Conservation (phyloP, 2,797 vertebrate species). For the Phrynocephalus guinanensis region DNA sequence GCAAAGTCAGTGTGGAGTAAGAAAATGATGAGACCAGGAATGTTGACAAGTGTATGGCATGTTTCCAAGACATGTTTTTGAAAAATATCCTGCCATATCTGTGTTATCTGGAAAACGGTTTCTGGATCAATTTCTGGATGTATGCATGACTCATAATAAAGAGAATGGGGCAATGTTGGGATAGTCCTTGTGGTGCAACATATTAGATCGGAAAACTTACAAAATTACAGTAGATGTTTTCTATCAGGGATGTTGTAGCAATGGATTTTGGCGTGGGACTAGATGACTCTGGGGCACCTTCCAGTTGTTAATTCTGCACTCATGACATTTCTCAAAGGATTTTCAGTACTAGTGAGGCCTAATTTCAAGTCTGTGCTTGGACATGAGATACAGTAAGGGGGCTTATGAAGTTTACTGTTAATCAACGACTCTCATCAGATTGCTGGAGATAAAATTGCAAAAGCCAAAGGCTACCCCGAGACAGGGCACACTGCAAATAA, state of each 20-base stretch:
- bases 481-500: background rate
- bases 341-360: background rate
- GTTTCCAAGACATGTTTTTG: background rate
- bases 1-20: conserved; percentile 28
- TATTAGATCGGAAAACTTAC: background rate
- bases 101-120: background rate
- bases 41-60: background rate
- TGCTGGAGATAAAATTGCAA: background rate
- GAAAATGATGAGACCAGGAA: background rate
- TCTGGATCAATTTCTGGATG: background rate
- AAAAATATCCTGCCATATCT: background rate
- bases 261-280: background rate
- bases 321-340: no score
- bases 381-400: background rate
- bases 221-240: background rate
- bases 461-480: background rate
- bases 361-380: background rate
- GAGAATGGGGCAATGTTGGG: background rate
- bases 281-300: background rate
- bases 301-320: background rate
- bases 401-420: background rate
- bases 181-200: background rate
- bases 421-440: background rate
- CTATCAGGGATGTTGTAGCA: background rate
- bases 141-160: background rate